Evolutionary conservation across 1,140 invertebrate species (phyloP), one percentile per base, ranked within the genome.

Genomic region (Drosophila fuyamai): DNA sequence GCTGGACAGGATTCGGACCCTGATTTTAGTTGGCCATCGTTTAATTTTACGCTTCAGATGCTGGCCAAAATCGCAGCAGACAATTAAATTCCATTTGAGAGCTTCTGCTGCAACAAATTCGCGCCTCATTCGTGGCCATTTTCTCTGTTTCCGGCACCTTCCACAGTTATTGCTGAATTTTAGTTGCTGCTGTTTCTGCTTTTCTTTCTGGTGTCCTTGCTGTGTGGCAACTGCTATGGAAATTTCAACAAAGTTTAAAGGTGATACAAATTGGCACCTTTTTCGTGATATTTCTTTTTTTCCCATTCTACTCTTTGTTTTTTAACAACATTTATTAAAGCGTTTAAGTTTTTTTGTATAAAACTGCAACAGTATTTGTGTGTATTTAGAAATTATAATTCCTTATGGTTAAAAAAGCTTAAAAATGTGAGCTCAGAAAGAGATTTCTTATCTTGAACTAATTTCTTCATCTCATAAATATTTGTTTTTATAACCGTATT

Each of bases 31-130:
- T 81, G 76, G 76, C 82, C 73, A 18, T 80, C 77, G 80, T 83
- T 83, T 76, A 85, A 80, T 85, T 85, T 83, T 72, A 76, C 81
- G 81, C 77, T 81, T 67, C 72, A 84, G 68, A 36, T 53, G 70
- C 36, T 53, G 70, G 35, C 57, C 58, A 55, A 71, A 81, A 81
- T 71, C 63, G 72, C 60, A 61, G 71, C 75, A 79, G 70, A 80
- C 80, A 84, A 84, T 84, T 86, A 86, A 81, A 86, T 84, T 84
- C 59, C 81, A 86, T 86, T 81, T 63, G 50, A 44, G 57, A 32
- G 55, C 60, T 57, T 38, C 58, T 23, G 58, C 71, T 61, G 60
- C 65, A 76, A 61, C 72, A 61, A 56, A 74, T 82, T 81, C 54
- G 54, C 62, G 38, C 38, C 54, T 51, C 59, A 50, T 57, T 56